Percentiles rank a stretch among this genome's conserved stretches.
Conservation (phyloP, 2,797 vertebrate species). For the Poeciliopsis infans region DNA sequence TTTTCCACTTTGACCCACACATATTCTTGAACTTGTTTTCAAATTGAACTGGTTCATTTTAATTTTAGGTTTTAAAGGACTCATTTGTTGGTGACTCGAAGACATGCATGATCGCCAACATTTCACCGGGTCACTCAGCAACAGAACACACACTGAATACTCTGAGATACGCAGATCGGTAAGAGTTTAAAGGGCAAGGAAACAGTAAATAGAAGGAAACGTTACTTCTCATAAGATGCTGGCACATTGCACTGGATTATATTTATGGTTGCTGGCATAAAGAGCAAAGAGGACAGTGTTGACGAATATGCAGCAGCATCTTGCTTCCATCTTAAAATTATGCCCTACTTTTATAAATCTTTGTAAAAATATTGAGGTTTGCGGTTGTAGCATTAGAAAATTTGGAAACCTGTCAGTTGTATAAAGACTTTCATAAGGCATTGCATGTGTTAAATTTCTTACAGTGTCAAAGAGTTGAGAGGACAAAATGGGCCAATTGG, state of each 20-base stretch:
- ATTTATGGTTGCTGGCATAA: neutral
- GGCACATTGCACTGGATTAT: neutral
- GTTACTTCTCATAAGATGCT: neutral
- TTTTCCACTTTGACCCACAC: neutral
- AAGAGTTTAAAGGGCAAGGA: conserved; percentile 51
- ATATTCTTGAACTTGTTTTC: neutral
- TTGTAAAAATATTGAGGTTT: neutral
- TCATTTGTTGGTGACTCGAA: conserved; percentile 92
- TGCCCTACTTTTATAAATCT: neutral
- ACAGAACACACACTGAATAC: conserved; percentile 93
- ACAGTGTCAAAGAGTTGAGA: conserved; percentile 91
- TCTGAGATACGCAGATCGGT: conserved; percentile 91
- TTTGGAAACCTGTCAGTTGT: neutral
- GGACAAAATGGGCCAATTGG: conserved; percentile 66
- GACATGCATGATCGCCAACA: conserved; percentile 95
- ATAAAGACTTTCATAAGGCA: neutral
- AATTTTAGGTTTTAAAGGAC: conserved; percentile 88
- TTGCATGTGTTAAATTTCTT: conserved; percentile 18
- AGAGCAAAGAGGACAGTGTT: neutral
- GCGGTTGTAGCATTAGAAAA: neutral
- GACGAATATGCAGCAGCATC: neutral
- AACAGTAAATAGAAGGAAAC: neutral
- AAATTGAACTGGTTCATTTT: conserved; percentile 6
- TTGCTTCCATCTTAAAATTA: neutral
- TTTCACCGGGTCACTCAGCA: conserved; percentile 88